These are phyloP conservation scores for Poeciliopsis infans DNA, from an alignment of 2,797 vertebrate genomes.

Conservation along the genomic window DNA sequence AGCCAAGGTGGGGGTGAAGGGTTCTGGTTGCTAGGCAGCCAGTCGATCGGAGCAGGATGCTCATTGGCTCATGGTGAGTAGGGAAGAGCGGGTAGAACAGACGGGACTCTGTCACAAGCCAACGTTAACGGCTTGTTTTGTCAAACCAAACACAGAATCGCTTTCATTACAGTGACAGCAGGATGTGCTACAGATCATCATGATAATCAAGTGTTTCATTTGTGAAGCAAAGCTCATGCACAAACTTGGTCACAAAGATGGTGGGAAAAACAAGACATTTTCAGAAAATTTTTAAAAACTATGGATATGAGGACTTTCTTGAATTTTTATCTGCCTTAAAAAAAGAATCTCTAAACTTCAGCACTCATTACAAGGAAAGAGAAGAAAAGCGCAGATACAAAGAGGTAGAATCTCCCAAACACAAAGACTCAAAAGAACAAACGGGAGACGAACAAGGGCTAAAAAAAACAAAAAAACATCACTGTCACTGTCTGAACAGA, in stretches of 20 bases:
- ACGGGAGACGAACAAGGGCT: neutral
- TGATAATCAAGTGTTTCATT: neutral
- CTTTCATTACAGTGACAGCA: neutral
- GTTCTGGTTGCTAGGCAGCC: conserved; percentile 71
- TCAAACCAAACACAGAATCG: neutral
- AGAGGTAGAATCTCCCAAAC: conserved; percentile 18
- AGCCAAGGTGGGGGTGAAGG: neutral
- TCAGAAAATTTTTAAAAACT: neutral
- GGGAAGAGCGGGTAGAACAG: conserved; percentile 15
- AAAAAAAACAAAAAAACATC: neutral
- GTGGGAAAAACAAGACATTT: neutral
- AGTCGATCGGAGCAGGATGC: conserved; percentile 43
- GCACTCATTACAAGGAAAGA: neutral
- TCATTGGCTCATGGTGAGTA: conserved; percentile 46
- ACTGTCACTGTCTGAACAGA: neutral
- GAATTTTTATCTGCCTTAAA: conserved; percentile 9
- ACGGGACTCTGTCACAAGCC: conserved; percentile 6
- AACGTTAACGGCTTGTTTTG: neutral
- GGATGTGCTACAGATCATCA: neutral
- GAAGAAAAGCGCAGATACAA: conserved; percentile 7
- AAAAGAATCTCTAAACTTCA: conserved; percentile 11
- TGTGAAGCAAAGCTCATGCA: neutral
- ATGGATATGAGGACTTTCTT: neutral
- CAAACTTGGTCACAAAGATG: neutral
- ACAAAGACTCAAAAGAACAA: conserved; percentile 33